Percentiles rank a stretch among this genome's conserved stretches.
Evolutionary conservation across 2,888 invertebrate species (phyloP).

Genomic region (Campoletis raptor): DNA sequence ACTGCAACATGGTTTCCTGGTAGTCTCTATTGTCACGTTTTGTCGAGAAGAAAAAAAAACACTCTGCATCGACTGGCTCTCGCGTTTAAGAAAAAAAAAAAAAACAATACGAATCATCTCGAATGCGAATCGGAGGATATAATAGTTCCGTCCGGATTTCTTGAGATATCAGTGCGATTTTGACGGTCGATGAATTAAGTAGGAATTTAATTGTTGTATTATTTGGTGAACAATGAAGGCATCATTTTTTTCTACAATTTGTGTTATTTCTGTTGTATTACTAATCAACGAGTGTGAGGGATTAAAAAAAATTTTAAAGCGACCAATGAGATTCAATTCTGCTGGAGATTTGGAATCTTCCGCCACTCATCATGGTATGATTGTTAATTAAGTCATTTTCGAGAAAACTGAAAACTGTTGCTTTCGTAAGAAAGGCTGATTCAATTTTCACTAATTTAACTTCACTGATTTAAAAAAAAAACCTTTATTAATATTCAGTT

Average conservation of each 20-base stretch:
- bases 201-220: neutral
- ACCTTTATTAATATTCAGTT: neutral
- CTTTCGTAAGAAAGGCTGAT: neutral
- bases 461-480: too few species aligned
- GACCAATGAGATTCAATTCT: constrained; percentile 74
- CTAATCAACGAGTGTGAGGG: constrained; percentile 49
- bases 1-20: constrained; percentile 27
- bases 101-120: constrained; percentile 54
- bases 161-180: constrained; percentile 44
- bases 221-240: constrained; percentile 27
- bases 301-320: constrained; percentile 70
- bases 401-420: neutral
- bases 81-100: constrained; percentile 28
- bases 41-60: constrained; percentile 10
- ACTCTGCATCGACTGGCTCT: neutral
- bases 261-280: constrained; percentile 13
- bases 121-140: constrained; percentile 47
- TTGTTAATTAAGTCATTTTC: neutral
- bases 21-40: constrained; percentile 28
- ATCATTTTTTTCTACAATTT: neutral
- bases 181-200: constrained; percentile 46
- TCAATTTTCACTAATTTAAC: too few species aligned
- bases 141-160: constrained; percentile 48
- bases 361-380: constrained; percentile 73
- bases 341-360: constrained; percentile 75